These are phyloP conservation scores for Myotis yumanensis DNA, from an alignment of 2,113 vertebrate species.

Conservation along the genomic window DNA sequence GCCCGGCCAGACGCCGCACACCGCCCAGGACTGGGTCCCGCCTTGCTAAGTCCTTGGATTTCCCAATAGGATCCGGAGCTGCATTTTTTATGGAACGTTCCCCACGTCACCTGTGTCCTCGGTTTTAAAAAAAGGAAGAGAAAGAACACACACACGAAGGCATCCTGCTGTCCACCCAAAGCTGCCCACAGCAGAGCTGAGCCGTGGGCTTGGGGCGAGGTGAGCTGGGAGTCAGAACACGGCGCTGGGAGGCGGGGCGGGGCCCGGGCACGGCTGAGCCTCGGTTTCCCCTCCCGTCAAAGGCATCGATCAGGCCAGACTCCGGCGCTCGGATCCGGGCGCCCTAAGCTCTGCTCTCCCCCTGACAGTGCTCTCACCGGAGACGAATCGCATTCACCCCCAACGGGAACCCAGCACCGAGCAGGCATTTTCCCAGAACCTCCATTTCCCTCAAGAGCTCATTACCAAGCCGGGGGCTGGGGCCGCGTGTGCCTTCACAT, in stretches of 20 bases:
- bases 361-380: neutral
- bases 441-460: slow-evolving; percentile 80
- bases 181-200: neutral
- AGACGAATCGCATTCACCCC: slow-evolving; percentile 62
- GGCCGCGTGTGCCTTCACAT: slow-evolving; percentile 78
- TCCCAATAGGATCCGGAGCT: neutral
- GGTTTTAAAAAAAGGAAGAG: neutral
- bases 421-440: slow-evolving; percentile 79
- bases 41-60: neutral
- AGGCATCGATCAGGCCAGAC: accelerated
- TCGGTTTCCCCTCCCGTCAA: slow-evolving; percentile 34
- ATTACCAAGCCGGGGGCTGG: slow-evolving; percentile 77
- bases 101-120: neutral
- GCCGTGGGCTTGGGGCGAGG: neutral
- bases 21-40: neutral
- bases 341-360: neutral
- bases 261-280: neutral
- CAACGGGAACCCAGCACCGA: slow-evolving; percentile 71
- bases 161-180: neutral
- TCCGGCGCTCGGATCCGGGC: neutral
- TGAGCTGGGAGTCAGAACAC: neutral
- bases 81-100: neutral
- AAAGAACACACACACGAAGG: neutral
- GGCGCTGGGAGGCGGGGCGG: neutral
- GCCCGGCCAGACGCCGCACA: accelerated